Evolutionary conservation across 2,797 vertebrate genomes (phyloP).

Genomic region (Cryptoprocta ferox): DNA sequence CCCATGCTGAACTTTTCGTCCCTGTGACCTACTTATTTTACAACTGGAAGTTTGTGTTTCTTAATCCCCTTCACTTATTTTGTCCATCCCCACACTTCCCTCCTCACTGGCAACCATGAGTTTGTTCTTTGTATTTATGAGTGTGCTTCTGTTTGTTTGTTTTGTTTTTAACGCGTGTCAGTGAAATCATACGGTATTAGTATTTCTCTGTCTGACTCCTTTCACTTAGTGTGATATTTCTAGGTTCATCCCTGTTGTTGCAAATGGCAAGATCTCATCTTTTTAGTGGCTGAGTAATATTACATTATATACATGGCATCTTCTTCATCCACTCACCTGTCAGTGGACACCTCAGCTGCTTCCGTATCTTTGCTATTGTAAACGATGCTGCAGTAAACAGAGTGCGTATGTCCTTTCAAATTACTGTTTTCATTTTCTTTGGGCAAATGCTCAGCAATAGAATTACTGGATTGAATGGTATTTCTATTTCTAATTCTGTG

Average conservation of each 20-base stretch:
- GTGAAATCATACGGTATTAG: too few relatives aligned
- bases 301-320: too few relatives aligned
- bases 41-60: background rate
- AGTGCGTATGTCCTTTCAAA: background rate
- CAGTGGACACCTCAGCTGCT: too few relatives aligned
- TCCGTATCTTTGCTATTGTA: accelerated
- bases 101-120: background rate
- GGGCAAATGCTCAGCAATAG: background rate
- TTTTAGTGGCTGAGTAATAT: background rate
- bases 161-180: background rate
- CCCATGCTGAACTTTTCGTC: background rate
- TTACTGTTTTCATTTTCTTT: background rate
- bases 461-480: background rate
- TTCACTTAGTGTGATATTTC: background rate
- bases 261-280: background rate
- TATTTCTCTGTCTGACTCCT: background rate
- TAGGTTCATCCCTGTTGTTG: background rate
- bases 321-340: too few relatives aligned
- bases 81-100: background rate
- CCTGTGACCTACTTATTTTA: background rate
- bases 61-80: background rate
- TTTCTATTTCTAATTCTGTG: background rate
- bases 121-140: background rate
- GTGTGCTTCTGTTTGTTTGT: background rate
- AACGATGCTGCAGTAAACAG: background rate